Conservation (phyloP, 1,140 invertebrate species). For the Tenebrio molitor region DNA sequence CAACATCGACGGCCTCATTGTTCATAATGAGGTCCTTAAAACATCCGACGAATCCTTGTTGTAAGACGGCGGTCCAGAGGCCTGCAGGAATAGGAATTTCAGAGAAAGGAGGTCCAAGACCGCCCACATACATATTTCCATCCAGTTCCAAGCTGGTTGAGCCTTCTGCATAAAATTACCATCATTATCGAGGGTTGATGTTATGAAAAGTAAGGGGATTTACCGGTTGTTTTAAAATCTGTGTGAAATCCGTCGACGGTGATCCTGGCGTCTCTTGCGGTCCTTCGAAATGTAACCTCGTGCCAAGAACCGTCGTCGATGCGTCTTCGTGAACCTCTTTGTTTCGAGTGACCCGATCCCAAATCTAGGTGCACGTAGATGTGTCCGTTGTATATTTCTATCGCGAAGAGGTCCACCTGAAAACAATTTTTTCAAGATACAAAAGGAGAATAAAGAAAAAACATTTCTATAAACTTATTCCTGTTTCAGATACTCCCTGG, state of each 20-base stretch:
- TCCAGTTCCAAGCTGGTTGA: constrained; percentile 90
- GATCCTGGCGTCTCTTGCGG: constrained; percentile 86
- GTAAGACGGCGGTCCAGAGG: constrained; percentile 91
- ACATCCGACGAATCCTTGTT: constrained; percentile 95
- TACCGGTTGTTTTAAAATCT: constrained; percentile 91
- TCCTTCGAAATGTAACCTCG: constrained; percentile 84
- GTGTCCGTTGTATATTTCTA: constrained; percentile 94
- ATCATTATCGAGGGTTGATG: neutral
- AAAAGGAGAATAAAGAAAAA: no score
- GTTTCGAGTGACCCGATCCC: constrained; percentile 90
- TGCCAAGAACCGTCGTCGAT: constrained; percentile 96
- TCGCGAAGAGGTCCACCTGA: constrained; percentile 91
- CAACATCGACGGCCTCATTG: constrained; percentile 92
- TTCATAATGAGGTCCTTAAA: constrained; percentile 94
- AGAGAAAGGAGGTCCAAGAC: constrained; percentile 82
- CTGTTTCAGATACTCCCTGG: no score
- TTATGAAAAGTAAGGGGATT: no score
- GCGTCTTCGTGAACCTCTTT: constrained; percentile 83
- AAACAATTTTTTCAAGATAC: no score
- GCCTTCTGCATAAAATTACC: constrained; percentile 73
- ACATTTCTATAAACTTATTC: no score
- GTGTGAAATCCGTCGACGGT: constrained; percentile 89
- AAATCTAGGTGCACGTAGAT: constrained; percentile 93
- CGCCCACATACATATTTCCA: constrained; percentile 91
- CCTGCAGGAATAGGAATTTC: constrained; percentile 84